Evolutionary conservation across 2,888 invertebrate genomes (phyloP), one percentile per base, ranked within the genome.

Genomic region (Ametastegia equiseti): DNA sequence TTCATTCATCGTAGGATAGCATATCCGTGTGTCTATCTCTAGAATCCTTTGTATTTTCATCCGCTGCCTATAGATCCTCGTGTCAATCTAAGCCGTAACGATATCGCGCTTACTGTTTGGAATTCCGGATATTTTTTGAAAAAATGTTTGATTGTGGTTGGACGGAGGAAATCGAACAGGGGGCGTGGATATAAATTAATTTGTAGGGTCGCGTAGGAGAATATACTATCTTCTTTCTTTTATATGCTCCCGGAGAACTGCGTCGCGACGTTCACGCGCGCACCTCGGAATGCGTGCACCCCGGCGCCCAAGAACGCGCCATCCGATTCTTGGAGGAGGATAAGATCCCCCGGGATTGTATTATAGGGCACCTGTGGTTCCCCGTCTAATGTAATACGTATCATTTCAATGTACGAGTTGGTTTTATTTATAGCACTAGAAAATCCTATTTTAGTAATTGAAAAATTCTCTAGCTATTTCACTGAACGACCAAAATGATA

Each of bases 221-320:
- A n/a, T n/a, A n/a, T n/a, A n/a, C 45, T 15, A 30, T 23, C 45
- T 30, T 19, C 33, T 67, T 19, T 67, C 39, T 67, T 39, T 39
- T 45, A 23, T 71, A 27, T 67, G 33, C 71, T 71, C 71, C 67
- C 67, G 67, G 67, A 67, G 67, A 13, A 67, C 71, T 47, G 71
- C 71, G 71, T 71, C 71, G 71, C 45, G 71, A 71, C 71, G 71
- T 47, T 71, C 71, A 47, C 71, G 71, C 71, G 71, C 71, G 71
- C 71, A 67, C 67, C 67, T 67, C 67, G 67, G 67, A 67, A 75
- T 75, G 57, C 33, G 36, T 33, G 75, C 75, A 57, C 33, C 54
- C 75, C 33, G 27, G 71, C 71, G 71, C 71, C 45, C 36, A 27
- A 57, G 60, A 60, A 33, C 57, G 42, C 57, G 45, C 30, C 65